A percentile compares a stretch with the other conserved stretches of the same genome.
These are phyloP conservation scores for Syngnathus floridae DNA, from an alignment of 2,113 vertebrate species.

Conservation along the genomic window DNA sequence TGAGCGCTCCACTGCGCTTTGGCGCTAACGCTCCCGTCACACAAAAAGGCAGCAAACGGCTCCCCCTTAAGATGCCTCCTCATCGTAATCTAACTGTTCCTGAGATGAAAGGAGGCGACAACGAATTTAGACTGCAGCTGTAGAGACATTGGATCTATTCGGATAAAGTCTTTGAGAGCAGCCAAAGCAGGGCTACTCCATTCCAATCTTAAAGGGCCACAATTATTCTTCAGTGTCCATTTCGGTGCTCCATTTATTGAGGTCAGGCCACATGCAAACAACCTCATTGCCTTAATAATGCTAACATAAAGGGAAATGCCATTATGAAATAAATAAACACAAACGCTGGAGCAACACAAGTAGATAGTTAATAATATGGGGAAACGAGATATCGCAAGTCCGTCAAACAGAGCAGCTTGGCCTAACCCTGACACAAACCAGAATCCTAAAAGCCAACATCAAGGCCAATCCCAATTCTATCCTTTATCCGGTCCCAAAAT, in stretches of 20 bases:
- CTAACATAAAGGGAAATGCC: too few relatives aligned
- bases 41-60: constrained; percentile 34
- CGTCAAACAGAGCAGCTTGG: too few relatives aligned
- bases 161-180: constrained; percentile 25
- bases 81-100: constrained; percentile 48
- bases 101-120: constrained; percentile 50
- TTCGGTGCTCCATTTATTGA: background rate
- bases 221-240: background rate
- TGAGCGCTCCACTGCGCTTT: constrained; percentile 30
- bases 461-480: too few relatives aligned
- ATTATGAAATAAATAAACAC: too few relatives aligned
- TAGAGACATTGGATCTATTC: constrained; percentile 25
- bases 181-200: background rate
- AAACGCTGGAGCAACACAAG: background rate
- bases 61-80: constrained; percentile 43
- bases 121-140: constrained; percentile 38
- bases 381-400: too few relatives aligned
- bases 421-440: too few relatives aligned
- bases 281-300: too few relatives aligned
- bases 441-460: too few relatives aligned
- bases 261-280: background rate
- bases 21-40: constrained; percentile 33
- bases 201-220: background rate
- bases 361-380: background rate
- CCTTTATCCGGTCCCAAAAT: too few relatives aligned